These are phyloP conservation scores for Drosophila cardini DNA, from an alignment of 1,140 invertebrate species.

Conservation along the genomic window DNA sequence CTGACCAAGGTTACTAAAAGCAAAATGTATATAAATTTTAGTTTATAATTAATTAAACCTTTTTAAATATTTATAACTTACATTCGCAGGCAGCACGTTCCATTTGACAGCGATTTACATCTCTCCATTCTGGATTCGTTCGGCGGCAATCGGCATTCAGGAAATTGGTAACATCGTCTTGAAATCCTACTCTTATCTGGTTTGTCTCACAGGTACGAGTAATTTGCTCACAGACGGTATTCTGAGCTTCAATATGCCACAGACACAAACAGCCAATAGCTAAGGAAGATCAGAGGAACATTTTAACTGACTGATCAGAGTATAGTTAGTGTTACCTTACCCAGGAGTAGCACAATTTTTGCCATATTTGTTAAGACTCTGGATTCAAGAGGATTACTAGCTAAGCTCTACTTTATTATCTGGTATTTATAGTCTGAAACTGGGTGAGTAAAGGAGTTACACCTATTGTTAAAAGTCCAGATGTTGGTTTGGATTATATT, in stretches of 20 bases:
- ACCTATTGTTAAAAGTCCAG: not conserved
- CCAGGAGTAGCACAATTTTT: not conserved
- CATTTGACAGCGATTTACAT: slow-evolving; percentile 52
- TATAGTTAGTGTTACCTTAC: too few relatives aligned
- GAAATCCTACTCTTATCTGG: slow-evolving; percentile 25
- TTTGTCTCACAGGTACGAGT: slow-evolving; percentile 6
- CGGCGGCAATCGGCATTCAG: slow-evolving; percentile 46
- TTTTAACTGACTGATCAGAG: too few relatives aligned
- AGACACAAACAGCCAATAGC: too few relatives aligned
- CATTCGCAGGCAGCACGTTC: slow-evolving; percentile 40
- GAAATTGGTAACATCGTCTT: slow-evolving; percentile 34
- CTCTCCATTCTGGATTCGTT: slow-evolving; percentile 3
- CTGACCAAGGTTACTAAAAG: slow-evolving; percentile 12
- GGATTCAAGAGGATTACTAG: not conserved
- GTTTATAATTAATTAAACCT: not conserved
- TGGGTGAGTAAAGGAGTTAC: not conserved
- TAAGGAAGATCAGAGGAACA: too few relatives aligned
- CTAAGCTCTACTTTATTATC: not conserved
- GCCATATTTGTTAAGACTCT: not conserved
- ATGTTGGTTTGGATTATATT: not conserved
- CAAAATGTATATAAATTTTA: not conserved
- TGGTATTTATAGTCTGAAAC: not conserved
- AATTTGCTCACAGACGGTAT: slow-evolving; percentile 19
- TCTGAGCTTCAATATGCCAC: too few relatives aligned
- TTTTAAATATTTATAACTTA: slow-evolving; percentile 25